Evolutionary conservation across 2,113 vertebrate species (phyloP), one percentile per base, ranked within the genome.

Genomic region (Gobio gobio): DNA sequence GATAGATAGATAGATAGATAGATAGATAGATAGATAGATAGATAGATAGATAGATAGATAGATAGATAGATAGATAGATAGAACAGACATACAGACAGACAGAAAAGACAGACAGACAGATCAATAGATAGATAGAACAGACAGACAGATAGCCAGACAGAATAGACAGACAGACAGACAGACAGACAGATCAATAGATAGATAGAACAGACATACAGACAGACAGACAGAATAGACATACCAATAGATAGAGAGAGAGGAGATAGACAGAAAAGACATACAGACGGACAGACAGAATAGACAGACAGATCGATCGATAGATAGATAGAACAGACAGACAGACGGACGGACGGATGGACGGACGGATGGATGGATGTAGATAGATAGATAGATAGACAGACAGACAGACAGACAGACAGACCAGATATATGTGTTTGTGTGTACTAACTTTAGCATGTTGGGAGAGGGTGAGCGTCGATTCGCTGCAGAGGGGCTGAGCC

Each of bases 391-490:
- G 18, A 64, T 2, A 29, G 10, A 64, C 0, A 29, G n/a, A 64
- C 0, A 26, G 24, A 64, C 0, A 64, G 61, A 64, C 1, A 13
- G 24, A 64, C 0, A 64, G 63, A 58, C 0, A 58, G 56, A 72
- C n/a, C n/a, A n/a, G n/a, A n/a, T n/a, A n/a, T n/a, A n/a, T 12
- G 8, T 33, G 12, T 70, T 16, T 80, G 78, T 83, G 84, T 85
- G 64, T 56, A 88, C 93, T 93, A 76, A 94, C 93, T 88, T 77
- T 81, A 68, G 76, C 5, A 73, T 18, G 49, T 20, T 45, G 1
- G 90, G 89, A 72, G 91, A 83, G 13, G 85, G 83, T 24, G 90
- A 74, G 58, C 89, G 86, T 76, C 89, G 90, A 26, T 88, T 61
- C 4, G 77, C 56, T 26, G 36, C 36, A 8, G 47, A n/a, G 18